Evolutionary conservation across 2,797 vertebrate genomes (phyloP).

Genomic region (Masticophis lateralis): DNA sequence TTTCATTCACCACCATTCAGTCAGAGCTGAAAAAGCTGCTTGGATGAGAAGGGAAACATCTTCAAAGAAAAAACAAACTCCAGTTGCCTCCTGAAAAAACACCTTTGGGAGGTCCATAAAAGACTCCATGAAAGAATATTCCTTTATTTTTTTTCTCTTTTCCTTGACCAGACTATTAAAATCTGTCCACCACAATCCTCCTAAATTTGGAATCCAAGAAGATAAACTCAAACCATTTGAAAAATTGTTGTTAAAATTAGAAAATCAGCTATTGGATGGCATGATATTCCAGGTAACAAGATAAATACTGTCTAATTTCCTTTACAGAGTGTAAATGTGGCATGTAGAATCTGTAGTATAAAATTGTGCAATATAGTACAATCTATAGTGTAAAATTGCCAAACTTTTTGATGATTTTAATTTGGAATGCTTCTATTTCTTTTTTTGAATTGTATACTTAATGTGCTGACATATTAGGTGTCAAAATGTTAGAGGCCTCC

Average conservation of each 20-base stretch:
- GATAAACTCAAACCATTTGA: slow-evolving; percentile 98
- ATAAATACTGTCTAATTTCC: background rate
- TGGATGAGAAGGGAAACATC: no score
- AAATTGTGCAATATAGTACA: background rate
- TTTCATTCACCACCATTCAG: no score
- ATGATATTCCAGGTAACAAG: slow-evolving; percentile 90
- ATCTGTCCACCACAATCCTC: slow-evolving; percentile 97
- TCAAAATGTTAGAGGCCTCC: background rate
- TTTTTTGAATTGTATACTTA: background rate
- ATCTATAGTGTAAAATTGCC: background rate
- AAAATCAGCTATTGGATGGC: slow-evolving; percentile 92
- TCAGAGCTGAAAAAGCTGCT: no score
- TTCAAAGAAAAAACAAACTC: no score
- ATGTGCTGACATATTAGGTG: background rate
- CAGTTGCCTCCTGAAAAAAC: no score
- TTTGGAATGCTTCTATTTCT: background rate
- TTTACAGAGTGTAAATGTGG: background rate
- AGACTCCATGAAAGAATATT: background rate
- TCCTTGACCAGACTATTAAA: slow-evolving; percentile 84
- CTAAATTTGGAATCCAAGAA: slow-evolving; percentile 92
- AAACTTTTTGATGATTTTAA: background rate
- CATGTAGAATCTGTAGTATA: background rate
- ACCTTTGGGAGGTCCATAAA: background rate
- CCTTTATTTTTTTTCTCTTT: background rate
- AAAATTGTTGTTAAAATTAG: slow-evolving; percentile 92